phyloP scores from a whole-genome alignment of 2,113 vertebrate genomes.

The Lepus europaeus region DNA sequence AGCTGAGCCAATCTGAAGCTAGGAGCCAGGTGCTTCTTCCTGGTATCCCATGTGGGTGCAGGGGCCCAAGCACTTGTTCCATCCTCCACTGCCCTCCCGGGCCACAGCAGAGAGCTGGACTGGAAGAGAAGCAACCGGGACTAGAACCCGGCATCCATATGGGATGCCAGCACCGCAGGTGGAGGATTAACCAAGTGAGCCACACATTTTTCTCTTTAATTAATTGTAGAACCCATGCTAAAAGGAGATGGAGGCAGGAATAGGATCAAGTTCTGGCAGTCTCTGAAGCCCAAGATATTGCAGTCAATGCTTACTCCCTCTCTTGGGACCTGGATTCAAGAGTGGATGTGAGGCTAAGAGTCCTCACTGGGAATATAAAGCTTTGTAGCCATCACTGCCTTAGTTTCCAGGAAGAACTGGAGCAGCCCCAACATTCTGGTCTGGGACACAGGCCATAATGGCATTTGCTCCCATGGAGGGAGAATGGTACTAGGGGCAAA shows the following conservation, averaged over 20 bases:
- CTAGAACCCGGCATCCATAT: too few species aligned
- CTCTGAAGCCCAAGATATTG: not conserved
- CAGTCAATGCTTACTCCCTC: not conserved
- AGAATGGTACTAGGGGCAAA: not conserved
- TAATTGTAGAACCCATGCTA: not conserved
- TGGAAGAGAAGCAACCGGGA: too few species aligned
- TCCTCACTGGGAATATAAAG: rapidly evolving
- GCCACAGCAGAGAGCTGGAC: too few species aligned
- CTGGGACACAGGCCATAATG: not conserved
- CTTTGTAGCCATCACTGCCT: not conserved
- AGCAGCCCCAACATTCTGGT: not conserved
- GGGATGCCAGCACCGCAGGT: too few species aligned
- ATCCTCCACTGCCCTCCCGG: too few species aligned
- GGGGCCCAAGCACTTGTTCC: too few species aligned
- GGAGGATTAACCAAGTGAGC: too few species aligned
- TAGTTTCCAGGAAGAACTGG: not conserved
- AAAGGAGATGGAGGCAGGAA: not conserved
- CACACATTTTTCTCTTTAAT: not conserved
- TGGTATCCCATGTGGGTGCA: too few species aligned
- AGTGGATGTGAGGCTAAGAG: not conserved
- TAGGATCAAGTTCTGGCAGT: not conserved
- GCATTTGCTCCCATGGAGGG: not conserved
- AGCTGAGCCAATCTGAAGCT: too few species aligned
- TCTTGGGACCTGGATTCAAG: not conserved
- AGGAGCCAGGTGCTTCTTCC: too few species aligned